Conservation (phyloP, 2,888 invertebrate species). For the Kryphioiulus occultus region DNA sequence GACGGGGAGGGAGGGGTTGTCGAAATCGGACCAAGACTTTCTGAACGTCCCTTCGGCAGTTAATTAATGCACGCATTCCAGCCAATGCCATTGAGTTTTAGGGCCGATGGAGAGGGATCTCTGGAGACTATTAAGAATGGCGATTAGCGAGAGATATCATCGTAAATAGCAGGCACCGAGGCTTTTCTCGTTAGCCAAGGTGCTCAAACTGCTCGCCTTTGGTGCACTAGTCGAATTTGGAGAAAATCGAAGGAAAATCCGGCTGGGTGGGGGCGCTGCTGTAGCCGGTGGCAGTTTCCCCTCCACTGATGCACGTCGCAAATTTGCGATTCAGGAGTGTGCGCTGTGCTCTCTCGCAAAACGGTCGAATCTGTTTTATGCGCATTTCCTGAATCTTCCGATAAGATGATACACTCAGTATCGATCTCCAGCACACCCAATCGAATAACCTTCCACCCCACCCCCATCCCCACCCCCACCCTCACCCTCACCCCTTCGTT, state of each 20-base stretch:
- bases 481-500: conserved; percentile 9
- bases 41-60: neutral
- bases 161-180: neutral
- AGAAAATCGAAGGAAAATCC: neutral
- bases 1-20: too few species aligned
- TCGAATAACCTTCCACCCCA: neutral
- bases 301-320: conserved; percentile 6
- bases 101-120: conserved; percentile 29
- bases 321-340: neutral
- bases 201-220: neutral
- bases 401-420: conserved; percentile 28
- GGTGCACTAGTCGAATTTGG: neutral
- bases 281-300: neutral
- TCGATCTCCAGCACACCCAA: neutral
- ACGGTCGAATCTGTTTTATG: conserved; percentile 15
- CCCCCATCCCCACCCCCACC: too few species aligned
- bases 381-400: neutral
- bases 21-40: too few species aligned
- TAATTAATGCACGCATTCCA: conserved; percentile 36
- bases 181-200: conserved; percentile 7
- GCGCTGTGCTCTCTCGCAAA: neutral
- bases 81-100: conserved; percentile 36
- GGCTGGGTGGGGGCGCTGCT: neutral
- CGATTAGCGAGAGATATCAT: conserved; percentile 33
- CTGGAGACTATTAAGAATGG: conserved; percentile 38